These are phyloP conservation scores for Calliopsis andreniformis DNA, from an alignment of 1,140 invertebrate genomes.

Conservation along the genomic window DNA sequence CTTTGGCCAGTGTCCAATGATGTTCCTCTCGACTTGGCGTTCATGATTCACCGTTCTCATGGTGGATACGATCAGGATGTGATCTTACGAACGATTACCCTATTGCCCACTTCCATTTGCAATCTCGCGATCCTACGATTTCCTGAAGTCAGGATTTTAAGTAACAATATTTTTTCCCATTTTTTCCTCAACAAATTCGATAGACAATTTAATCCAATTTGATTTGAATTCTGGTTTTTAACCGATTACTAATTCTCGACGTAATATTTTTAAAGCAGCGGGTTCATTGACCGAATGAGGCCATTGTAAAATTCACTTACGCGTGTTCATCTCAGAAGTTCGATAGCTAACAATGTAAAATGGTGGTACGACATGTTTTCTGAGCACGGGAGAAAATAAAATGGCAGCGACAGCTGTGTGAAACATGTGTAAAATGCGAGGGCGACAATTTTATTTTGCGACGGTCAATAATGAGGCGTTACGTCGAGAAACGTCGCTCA, in stretches of 20 bases:
- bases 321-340: not conserved
- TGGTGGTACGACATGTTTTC: not conserved
- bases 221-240: no score
- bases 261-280: no score
- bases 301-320: no score
- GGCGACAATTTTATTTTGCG: not conserved
- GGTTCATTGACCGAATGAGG: no score
- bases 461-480: not conserved
- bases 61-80: not conserved
- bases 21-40: not conserved
- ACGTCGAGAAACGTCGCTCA: not conserved
- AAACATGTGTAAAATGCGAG: no score
- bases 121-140: not conserved
- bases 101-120: not conserved
- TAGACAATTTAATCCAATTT: no score
- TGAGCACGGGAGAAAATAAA: not conserved
- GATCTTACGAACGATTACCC: not conserved
- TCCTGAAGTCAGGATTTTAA: no score
- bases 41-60: constrained; percentile 1
- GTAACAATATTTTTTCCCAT: no score
- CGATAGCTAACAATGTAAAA: not conserved
- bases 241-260: no score
- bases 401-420: not conserved
- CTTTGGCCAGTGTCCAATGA: constrained; percentile 24
- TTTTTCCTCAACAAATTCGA: no score